Percentiles rank a stretch among this genome's conserved stretches.
Evolutionary conservation across 2,888 invertebrate species (phyloP).

Genomic region (Amphimallon solstitiale): DNA sequence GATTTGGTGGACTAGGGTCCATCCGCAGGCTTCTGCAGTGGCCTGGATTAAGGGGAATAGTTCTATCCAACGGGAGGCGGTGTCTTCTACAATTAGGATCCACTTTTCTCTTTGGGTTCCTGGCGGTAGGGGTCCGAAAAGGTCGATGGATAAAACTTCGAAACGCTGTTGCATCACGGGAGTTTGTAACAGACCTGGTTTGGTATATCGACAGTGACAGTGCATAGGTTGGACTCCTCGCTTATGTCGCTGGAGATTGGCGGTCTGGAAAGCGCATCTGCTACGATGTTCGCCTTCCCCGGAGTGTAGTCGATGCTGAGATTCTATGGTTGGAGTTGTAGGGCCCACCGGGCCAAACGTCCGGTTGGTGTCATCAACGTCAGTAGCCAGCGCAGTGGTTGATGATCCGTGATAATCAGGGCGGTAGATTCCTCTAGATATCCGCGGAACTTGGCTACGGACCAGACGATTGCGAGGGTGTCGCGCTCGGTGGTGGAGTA

Average conservation of each 20-base stretch:
- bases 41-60: constrained; percentile 44
- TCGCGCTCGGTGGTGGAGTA: constrained; percentile 56
- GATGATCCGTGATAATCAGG: not conserved
- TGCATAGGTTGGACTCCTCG: too few relatives aligned
- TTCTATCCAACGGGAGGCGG: constrained; percentile 50
- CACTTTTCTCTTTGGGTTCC: constrained; percentile 41
- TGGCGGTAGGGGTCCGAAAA: constrained; percentile 36
- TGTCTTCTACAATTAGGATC: constrained; percentile 50
- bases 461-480: constrained; percentile 49
- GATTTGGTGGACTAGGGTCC: constrained; percentile 48
- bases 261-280: constrained; percentile 55
- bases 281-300: constrained; percentile 55
- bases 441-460: constrained; percentile 54
- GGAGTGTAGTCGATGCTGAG: constrained; percentile 55
- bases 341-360: constrained; percentile 50
- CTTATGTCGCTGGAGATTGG: not conserved
- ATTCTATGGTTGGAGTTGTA: constrained; percentile 56
- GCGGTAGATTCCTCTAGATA: not conserved
- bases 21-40: constrained; percentile 48
- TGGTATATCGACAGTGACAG: too few relatives aligned
- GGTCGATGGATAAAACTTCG: not conserved
- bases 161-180: constrained; percentile 13
- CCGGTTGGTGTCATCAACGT: too few relatives aligned
- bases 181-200: constrained; percentile 18
- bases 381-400: not conserved